Percentiles rank a stretch among this genome's conserved stretches.
These are phyloP conservation scores for Antigone vipio DNA, from an alignment of 2,113 vertebrate genomes.

Conservation along the genomic window DNA sequence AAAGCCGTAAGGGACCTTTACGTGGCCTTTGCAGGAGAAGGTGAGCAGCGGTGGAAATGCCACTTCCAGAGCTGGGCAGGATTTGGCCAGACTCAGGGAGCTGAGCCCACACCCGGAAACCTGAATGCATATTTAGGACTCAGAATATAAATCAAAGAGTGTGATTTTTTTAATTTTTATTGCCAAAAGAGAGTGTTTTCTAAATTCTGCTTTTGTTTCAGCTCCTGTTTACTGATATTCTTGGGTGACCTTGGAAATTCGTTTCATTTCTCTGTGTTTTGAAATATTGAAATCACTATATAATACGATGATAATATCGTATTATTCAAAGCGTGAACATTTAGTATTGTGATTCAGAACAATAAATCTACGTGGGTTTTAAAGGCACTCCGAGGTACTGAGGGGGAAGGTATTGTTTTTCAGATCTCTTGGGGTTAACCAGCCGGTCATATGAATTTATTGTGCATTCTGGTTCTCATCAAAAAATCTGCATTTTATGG, in stretches of 20 bases:
- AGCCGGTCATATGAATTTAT: slow-evolving; percentile 56
- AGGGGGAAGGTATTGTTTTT: slow-evolving; percentile 56
- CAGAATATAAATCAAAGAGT: not conserved
- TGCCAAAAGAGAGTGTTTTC: not conserved
- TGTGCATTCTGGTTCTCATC: slow-evolving; percentile 56
- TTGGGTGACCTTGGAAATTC: slow-evolving; percentile 33
- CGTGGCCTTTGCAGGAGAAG: not conserved
- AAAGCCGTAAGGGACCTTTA: fast-evolving
- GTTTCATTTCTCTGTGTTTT: slow-evolving; percentile 9
- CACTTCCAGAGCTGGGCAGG: not conserved
- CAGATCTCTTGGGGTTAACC: slow-evolving; percentile 54
- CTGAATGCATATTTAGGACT: not conserved
- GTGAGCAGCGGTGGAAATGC: not conserved
- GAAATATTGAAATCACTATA: not conserved
- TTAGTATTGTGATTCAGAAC: slow-evolving; percentile 59
- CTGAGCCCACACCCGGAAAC: not conserved
- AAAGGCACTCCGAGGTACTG: not conserved
- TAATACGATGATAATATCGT: not conserved
- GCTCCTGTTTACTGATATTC: not conserved
- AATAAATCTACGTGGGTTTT: slow-evolving; percentile 57
- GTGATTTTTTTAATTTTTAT: not conserved
- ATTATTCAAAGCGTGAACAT: slow-evolving; percentile 50
- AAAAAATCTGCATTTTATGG: slow-evolving; percentile 66
- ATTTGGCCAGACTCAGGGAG: not conserved
- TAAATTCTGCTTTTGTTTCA: not conserved